Evolutionary conservation across 2,888 invertebrate genomes (phyloP), one percentile per base, ranked within the genome.

Genomic region (Hirtodrosophila cameraria): DNA sequence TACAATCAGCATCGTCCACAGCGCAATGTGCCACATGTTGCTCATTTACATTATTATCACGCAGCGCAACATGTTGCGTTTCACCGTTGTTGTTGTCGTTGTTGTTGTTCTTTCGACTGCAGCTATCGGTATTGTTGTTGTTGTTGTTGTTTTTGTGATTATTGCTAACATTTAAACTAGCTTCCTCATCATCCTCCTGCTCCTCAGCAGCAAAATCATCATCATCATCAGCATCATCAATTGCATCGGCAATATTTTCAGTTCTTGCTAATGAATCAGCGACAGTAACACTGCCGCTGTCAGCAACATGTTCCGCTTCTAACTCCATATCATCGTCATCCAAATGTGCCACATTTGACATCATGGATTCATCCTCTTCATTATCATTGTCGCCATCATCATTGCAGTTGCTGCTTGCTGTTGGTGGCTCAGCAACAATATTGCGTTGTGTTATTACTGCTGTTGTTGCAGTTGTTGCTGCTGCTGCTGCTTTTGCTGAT

Each of bases 161-260:
- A 69, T 84, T 88, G 78, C 78, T 88, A 82, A 84, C 74, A 75
- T 68, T 78, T 81, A 83, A 59, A 70, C 76, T 86, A 76, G 86
- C 81, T 46, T 72, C 69, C 20, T 53, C 58, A 33, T 73, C 72
- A 13, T 63, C 42, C 11, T 46, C 54, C 8, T 42, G 57, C 28
- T 49, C 68, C 12, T 41, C 54, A 31, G 42, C 33, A n/a, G 11
- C 53, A 48, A 27, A 36, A 23, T 20, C 54, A 25, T 42, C 42
- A 42, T 33, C 58, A 33, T 12, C 64, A 25, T 36, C 36, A 6
- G 41, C 42, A n/a, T 31, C 45, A 12, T 25, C 33, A 28, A 8
- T 39, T 20, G 30, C 42, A 49, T 73, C 53, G 59, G 13, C 55
- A 55, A 58, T 28, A 49, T 49, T 52, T 30, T 74, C 73, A 74